A percentile compares a stretch with the other conserved stretches of the same genome.
Conservation (phyloP, 37 sponge, comb jelly and placozoan genomes). For the Petrosia ficiformis region DNA sequence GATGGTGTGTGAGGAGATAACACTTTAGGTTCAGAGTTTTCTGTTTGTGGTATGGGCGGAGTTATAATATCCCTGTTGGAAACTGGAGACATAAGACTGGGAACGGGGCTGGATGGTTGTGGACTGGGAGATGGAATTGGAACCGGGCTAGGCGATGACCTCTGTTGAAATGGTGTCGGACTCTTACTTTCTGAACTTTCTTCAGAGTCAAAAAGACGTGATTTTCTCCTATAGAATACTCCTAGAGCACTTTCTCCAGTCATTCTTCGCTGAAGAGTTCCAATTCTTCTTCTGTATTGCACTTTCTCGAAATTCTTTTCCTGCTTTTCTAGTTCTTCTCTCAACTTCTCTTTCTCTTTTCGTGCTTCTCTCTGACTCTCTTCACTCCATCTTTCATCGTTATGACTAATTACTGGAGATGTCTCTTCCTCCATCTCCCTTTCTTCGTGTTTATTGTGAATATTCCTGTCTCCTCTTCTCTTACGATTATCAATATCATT, state of each 20-base stretch:
- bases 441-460: too few species aligned
- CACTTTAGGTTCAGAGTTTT: not conserved
- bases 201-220: conserved; percentile 32
- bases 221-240: conserved; percentile 52
- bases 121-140: not conserved
- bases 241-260: conserved; percentile 43
- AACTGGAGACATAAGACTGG: not conserved
- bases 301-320: not conserved
- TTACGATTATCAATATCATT: too few species aligned
- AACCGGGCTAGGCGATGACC: not conserved
- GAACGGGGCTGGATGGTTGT: not conserved
- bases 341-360: not conserved
- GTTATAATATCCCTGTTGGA: not conserved
- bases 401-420: too few species aligned
- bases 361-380: not conserved
- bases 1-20: not conserved
- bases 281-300: not conserved
- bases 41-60: not conserved
- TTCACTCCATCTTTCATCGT: too few species aligned
- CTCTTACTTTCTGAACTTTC: not conserved
- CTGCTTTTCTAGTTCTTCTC: not conserved
- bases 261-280: not conserved
- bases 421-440: too few species aligned
- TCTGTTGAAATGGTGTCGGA: not conserved
- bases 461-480: too few species aligned